phyloP scores from a whole-genome alignment of 2,888 invertebrate species.

The Rhyacophila evoluta region DNA sequence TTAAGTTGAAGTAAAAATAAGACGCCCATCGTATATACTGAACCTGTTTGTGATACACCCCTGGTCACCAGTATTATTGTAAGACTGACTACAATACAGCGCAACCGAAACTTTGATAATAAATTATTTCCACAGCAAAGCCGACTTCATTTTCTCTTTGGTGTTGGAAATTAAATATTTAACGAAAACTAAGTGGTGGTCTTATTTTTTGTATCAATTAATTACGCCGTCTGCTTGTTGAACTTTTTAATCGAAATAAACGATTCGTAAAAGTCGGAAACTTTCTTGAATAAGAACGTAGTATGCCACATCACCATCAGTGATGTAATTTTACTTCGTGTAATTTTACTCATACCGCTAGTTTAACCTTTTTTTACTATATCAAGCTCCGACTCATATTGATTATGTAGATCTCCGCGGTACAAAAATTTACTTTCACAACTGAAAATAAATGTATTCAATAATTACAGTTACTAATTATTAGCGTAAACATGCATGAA shows the following conservation, averaged over 20 bases:
- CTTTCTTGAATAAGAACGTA: not conserved
- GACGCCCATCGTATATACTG: no score
- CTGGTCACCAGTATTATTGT: not conserved
- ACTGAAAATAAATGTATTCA: no score
- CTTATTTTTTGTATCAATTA: slow-evolving; percentile 17
- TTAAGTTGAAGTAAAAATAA: no score
- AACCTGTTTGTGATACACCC: not conserved
- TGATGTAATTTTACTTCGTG: no score
- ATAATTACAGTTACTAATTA: no score
- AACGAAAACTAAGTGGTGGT: slow-evolving; percentile 22
- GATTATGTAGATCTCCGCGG: no score
- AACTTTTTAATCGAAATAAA: not conserved
- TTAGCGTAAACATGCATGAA: no score
- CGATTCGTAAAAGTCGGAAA: not conserved
- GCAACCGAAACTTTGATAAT: not conserved
- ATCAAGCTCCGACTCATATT: no score
- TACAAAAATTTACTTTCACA: no score
- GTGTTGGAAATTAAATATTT: slow-evolving; percentile 22
- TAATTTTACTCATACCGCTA: no score
- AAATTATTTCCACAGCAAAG: slow-evolving; percentile 24
- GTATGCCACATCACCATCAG: not conserved
- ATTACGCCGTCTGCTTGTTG: slow-evolving; percentile 24
- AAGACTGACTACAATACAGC: not conserved
- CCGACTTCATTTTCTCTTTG: slow-evolving; percentile 10
- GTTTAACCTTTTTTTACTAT: no score